Percentiles rank a stretch among this genome's conserved stretches.
phyloP scores from a whole-genome alignment of 2,113 vertebrate genomes.

The Notiomystis cincta region DNA sequence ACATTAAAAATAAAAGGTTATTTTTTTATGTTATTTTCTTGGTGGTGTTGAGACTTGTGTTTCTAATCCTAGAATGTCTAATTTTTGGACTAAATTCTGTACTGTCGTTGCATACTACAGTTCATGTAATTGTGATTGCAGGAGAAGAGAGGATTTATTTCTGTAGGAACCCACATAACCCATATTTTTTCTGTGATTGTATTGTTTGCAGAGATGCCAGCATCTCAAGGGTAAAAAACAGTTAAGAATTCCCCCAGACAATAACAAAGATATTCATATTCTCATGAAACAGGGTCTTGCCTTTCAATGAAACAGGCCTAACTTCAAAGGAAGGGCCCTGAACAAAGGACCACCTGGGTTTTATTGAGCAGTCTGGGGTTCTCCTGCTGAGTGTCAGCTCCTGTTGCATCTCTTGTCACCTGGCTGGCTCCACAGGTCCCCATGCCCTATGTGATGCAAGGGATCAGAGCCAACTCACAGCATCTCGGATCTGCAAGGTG shows the following conservation, averaged over 20 bases:
- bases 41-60: background rate
- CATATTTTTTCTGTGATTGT: background rate
- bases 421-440: background rate
- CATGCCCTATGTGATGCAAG: background rate
- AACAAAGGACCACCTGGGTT: background rate
- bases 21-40: background rate
- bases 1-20: background rate
- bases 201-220: rapidly evolving
- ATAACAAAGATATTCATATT: too few species aligned
- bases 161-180: background rate
- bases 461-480: background rate
- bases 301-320: background rate
- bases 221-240: background rate
- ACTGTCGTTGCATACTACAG: rapidly evolving
- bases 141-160: background rate
- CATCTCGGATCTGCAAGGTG: rapidly evolving
- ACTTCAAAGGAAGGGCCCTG: background rate
- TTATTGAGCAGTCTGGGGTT: background rate
- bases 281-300: background rate
- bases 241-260: background rate
- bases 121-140: background rate
- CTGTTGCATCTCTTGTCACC: background rate
- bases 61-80: background rate
- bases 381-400: background rate
- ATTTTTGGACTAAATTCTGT: background rate